Percentiles rank a stretch among this genome's conserved stretches.
Evolutionary conservation across 2,888 invertebrate species (phyloP).

Genomic region (Drosophila sordidula): DNA sequence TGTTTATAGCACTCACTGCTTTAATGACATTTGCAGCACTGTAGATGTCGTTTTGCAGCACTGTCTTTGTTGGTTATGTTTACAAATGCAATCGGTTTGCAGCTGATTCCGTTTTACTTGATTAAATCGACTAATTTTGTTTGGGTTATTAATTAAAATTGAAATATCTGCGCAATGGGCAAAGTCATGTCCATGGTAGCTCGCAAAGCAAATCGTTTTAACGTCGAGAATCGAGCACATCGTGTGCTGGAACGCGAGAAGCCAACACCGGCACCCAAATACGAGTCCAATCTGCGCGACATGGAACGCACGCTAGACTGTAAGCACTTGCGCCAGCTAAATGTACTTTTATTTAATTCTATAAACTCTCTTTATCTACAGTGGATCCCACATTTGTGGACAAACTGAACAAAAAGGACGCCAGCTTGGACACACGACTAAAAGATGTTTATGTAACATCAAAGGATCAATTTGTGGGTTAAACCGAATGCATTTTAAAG

Average conservation of each 20-base stretch:
- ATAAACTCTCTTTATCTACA: constrained; percentile 35
- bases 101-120: constrained; percentile 3
- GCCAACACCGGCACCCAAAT: constrained; percentile 89
- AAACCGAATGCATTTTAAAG: constrained; percentile 28
- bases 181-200: constrained; percentile 87
- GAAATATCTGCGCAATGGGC: constrained; percentile 86
- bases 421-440: constrained; percentile 87
- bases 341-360: not conserved
- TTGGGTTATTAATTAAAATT: constrained; percentile 44
- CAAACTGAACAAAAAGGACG: constrained; percentile 88
- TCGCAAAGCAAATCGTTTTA: constrained; percentile 88
- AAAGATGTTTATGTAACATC: constrained; percentile 91
- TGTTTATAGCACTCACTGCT: constrained; percentile 30
- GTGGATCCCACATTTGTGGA: constrained; percentile 88
- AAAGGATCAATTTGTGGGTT: constrained; percentile 86
- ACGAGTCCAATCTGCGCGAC: constrained; percentile 87
- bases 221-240: constrained; percentile 91
- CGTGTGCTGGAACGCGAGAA: constrained; percentile 90
- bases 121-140: constrained; percentile 14
- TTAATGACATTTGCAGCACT: constrained; percentile 1
- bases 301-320: constrained; percentile 88
- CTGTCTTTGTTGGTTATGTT: constrained; percentile 67
- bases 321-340: constrained; percentile 33
- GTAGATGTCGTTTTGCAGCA: constrained; percentile 37
- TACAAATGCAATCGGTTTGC: constrained; percentile 40